Base-by-base conservation (phyloP, 2,797 vertebrate species). In the Melanotaenia pygmaea region DNA sequence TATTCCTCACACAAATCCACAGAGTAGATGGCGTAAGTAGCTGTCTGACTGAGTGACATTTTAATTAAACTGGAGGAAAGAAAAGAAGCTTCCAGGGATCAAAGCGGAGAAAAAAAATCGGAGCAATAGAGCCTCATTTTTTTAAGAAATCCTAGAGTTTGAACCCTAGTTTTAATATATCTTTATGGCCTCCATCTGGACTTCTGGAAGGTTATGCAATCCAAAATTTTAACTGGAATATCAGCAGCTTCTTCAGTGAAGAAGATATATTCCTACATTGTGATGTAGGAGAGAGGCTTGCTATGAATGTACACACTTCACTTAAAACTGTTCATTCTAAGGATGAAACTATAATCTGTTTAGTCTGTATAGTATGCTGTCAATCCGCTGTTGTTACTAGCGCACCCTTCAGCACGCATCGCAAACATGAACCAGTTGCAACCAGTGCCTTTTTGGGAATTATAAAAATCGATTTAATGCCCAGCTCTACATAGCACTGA, bases 51-150 rank as follows among this genome's bases (percentile, higher is more conserved):
- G 18, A 18, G 59, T n/a, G 13, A 59, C 1, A 38, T 63, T 82
- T 77, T 76, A 67, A 87, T 80, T 76, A 70, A 74, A 87, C 4
- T 24, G 11, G 38, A 32, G 37, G 20, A 8, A 7, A 22, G 53
- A 22, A 74, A 73, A 79, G 58, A 78, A 50, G 64, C 62, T 73
- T 81, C 58, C 63, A 80, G 72, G 22, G 69, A 79, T 20, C 40
- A 18, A 43, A 43, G 40, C 43, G 7, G 43, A 20, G 18, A 28
- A 28, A 45, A 45, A 45, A 1, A 18, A 45, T 32, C 34, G 12
- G 50, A 67, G 32, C 2, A 66, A 54, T 54, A 53, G 35, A 34
- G 30, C n/a, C 4, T 34, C 9, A 50, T 28, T 24, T n/a, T 30
- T 24, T n/a, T 62, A 37, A 7, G 20, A 47, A 47, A 47, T 64